Evolutionary conservation across 2,113 vertebrate species (phyloP), one percentile per base, ranked within the genome.

Genomic region (Nesogale talazaci): DNA sequence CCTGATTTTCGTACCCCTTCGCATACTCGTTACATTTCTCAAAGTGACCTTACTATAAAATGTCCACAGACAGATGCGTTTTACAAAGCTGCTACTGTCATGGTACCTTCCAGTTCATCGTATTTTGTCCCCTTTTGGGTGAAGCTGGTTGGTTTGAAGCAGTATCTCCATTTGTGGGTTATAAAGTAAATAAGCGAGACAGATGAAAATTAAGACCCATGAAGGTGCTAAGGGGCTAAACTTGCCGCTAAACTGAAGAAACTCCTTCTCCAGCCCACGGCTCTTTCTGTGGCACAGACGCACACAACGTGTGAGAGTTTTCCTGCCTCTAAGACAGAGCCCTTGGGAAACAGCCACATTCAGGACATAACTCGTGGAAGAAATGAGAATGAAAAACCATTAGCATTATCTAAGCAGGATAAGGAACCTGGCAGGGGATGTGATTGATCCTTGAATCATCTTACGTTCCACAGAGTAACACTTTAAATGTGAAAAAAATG

Each of bases 111-210:
- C 3, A 69, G 0, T 93, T 31, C 70, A 46, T 78, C 34, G 17
- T 56, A 40, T 59, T 92, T 87, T 91, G 57, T 79, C 78, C 46
- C 23, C 69, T 84, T 31, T 85, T 94, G 69, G 89, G 81, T 74
- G 86, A 92, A 40, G 17, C 29, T 87, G 4, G 63, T 85, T 86
- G 69, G 52, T 82, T 88, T 94, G 80, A 92, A 75, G 74, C 46
- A 42, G 36, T 81, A 4, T 90, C 61, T 95, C 75, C 22, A 25
- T 83, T 76, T 59, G 38, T 2, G 86, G 36, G 7, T 91, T 86
- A 78, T 91, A 93, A 93, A 29, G n/a, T 56, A 92, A 63, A 34
- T 27, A 72, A 75, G 25, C 63, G 25, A 67, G 77, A 12, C 67
- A 90, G 57, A 31, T 38, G 14, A 83, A 95, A 86, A 83, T 70